Conservation (phyloP, 2,888 invertebrate species). For the Cephonodes hylas region DNA sequence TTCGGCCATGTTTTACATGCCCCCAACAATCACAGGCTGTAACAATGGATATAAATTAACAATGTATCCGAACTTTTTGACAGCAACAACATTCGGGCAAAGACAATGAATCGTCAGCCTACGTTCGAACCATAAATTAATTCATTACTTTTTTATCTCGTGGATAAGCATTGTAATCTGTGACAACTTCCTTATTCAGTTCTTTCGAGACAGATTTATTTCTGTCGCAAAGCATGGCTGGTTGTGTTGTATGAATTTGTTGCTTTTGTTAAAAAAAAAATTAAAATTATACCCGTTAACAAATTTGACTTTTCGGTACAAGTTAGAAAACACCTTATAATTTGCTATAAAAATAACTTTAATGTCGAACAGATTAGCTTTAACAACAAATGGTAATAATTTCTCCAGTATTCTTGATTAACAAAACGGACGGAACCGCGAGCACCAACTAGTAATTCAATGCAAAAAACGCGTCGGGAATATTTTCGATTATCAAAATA, state of each 20-base stretch:
- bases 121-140: background rate
- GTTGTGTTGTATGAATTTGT: background rate
- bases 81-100: background rate
- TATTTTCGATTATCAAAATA: slow-evolving; percentile 6
- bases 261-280: too few species aligned
- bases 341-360: too few species aligned
- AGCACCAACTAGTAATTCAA: background rate
- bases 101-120: slow-evolving; percentile 6
- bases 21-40: background rate
- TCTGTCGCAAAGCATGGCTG: background rate
- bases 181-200: background rate
- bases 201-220: background rate
- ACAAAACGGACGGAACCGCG: background rate
- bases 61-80: background rate
- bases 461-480: background rate
- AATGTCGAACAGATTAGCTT: too few species aligned
- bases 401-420: too few species aligned
- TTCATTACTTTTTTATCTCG: background rate
- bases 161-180: background rate
- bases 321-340: too few species aligned
- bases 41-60: slow-evolving; percentile 4
- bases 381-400: too few species aligned
- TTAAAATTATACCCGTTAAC: too few species aligned
- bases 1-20: background rate
- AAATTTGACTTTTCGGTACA: too few species aligned